Evolutionary conservation across 2,888 invertebrate species (phyloP), one percentile per base, ranked within the genome.

Genomic region (Antheraea yamamai): DNA sequence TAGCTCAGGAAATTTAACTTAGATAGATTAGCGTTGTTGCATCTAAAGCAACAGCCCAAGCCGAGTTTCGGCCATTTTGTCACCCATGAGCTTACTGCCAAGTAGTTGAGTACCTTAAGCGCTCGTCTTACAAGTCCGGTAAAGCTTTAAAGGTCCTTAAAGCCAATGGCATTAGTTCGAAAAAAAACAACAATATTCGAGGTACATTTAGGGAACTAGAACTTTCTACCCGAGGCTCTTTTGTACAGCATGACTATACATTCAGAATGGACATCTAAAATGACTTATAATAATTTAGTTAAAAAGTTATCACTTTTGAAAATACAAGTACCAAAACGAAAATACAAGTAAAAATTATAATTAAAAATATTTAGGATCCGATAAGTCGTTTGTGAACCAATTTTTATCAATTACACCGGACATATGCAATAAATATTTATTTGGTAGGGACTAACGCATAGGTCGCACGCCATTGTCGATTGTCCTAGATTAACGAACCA

Each of bases 401-500:
- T 83, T 86, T 81, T 87, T 86, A 86, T 87, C 85, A 87, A 87
- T 87, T 87, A 83, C 81, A 87, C 87, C 87, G 88, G 87, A 88
- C 83, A 83, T 83, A 72, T 79, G 79, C 83, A 83, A 85, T 89
- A 85, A 87, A 80, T 83, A 84, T 87, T 88, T 70, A 70, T 70
- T 70, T 70, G 39, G 70, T 70, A 39, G 70, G 70, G 70, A 83
- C 86, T 85, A 86, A 85, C 78, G 82, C 84, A 88, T 87, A 87
- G 87, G 85, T 86, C 88, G 86, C 87, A 86, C 86, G 81, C 83
- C 90, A 91, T 89, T 80, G 89, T 80, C 92, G 86, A 94, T 94
- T 95, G 94, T 94, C 88, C 89, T 89, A 89, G 88, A 92, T 93
- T 91, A 94, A 93, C 92, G 94, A 93, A 92, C 91, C 94, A 89